Base-by-base conservation (phyloP, 2,113 vertebrate genomes). In the Atractosteus spatula region DNA sequence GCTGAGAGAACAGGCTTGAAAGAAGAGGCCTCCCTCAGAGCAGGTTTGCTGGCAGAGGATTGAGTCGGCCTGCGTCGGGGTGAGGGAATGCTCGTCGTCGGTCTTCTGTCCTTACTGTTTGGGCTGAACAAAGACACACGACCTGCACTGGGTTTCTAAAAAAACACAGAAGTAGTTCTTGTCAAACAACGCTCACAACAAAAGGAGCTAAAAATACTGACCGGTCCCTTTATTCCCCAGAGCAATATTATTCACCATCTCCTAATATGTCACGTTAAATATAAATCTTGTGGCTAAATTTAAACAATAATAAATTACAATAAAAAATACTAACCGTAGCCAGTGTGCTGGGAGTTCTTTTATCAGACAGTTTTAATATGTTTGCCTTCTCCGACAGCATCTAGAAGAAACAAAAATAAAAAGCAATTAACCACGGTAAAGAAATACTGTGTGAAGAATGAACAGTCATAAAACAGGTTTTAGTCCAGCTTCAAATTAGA, bases 1-100 rank as follows among this genome's bases (percentile, higher is more conserved):
- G 91, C 89, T 13, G 94, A 95, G 67, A 92, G 73, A 2, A 91
- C 76, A 0, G 87, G 93, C 70, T 83, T 91, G 80, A 93, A 93
- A 0, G 78, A 71, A 29, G 80, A 71, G 0, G 78, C 92, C 43
- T 73, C 82, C 67, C 88, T 82, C 41, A 77, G 61, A 3, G 81
- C 75, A 3, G 81, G 78, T 71, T 55, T 89, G 3, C 59, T 88
- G 3, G 82, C 77, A 0, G 86, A 80, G 41, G 2, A 71, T 62
- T 55, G 57, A 29, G 85, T 85, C 0, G 88, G 84, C 68, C 57
- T 80, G 29, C 3, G 72, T 17, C 54, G 79, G 29, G 81, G 90
- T 14, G 66, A 45, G 0, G 90, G 88, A 4, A 88, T 89, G 29
- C 29, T 55, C 5, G 55, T 68, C 17, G 11, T 12, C 0, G 61